These are phyloP conservation scores for Heterocephalus glaber DNA, from an alignment of 2,113 vertebrate genomes.

Conservation along the genomic window DNA sequence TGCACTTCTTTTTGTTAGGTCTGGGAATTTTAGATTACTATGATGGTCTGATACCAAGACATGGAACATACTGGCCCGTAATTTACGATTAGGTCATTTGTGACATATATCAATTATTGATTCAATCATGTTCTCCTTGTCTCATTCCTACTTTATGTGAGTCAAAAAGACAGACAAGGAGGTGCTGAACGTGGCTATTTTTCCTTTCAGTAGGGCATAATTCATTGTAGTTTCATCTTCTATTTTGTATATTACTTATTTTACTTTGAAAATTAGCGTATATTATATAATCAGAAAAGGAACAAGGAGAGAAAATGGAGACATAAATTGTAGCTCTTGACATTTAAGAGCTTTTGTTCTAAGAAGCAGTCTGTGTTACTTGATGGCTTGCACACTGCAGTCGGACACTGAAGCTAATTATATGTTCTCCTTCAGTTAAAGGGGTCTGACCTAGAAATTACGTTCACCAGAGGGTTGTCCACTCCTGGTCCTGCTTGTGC, in stretches of 20 bases:
- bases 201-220: background rate
- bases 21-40: slow-evolving; percentile 27
- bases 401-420: background rate
- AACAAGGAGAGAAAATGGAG: background rate
- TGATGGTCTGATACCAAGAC: slow-evolving; percentile 28
- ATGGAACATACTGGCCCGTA: background rate
- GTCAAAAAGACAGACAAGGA: background rate
- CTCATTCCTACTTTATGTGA: background rate
- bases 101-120: background rate
- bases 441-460: slow-evolving; percentile 94
- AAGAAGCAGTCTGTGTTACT: background rate
- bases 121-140: background rate
- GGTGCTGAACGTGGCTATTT: background rate
- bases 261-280: background rate
- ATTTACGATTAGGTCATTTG: background rate
- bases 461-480: slow-evolving; percentile 88
- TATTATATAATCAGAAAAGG: background rate
- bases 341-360: background rate
- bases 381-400: background rate
- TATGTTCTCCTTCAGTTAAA: slow-evolving; percentile 88
- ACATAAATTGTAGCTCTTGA: background rate
- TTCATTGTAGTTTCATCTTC: background rate
- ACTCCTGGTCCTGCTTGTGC: slow-evolving; percentile 89
- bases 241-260: background rate
- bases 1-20: background rate